A percentile compares a stretch with the other conserved stretches of the same genome.
phyloP scores from a whole-genome alignment of 2,888 invertebrate genomes.

The Lucinisca nassula region DNA sequence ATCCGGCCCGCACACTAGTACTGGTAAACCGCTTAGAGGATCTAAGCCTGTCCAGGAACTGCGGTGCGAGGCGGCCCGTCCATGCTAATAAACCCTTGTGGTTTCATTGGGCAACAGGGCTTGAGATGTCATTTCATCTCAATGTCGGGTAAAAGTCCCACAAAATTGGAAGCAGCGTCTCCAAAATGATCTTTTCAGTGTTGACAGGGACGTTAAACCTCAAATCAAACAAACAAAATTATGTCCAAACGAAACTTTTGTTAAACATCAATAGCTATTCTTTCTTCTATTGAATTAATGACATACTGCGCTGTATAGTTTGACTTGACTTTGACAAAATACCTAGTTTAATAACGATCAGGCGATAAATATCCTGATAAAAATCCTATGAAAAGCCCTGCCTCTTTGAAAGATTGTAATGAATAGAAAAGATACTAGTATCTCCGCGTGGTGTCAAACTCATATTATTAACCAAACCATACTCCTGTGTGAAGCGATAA shows the following conservation, averaged over 20 bases:
- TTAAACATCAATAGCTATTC: background rate
- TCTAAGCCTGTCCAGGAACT: too few species aligned
- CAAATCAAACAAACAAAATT: too few species aligned
- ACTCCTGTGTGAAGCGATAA: conserved; percentile 47
- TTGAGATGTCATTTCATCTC: too few species aligned
- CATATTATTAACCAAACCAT: conserved; percentile 37
- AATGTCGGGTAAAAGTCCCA: too few species aligned
- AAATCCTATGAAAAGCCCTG: conserved; percentile 25
- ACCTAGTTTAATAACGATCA: conserved; percentile 48
- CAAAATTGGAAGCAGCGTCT: too few species aligned
- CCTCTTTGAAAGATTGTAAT: conserved; percentile 31
- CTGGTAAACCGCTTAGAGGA: too few species aligned
- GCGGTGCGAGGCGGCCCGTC: too few species aligned
- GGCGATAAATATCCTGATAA: conserved; percentile 35
- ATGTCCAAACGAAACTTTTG: background rate
- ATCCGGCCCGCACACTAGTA: too few species aligned
- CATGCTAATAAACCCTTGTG: too few species aligned
- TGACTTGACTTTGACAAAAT: conserved; percentile 55
- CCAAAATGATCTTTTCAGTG: too few species aligned
- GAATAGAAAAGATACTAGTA: conserved; percentile 47
- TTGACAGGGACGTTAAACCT: too few species aligned
- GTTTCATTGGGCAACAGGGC: too few species aligned
- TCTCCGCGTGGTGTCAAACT: conserved; percentile 28
- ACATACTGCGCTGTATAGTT: background rate
- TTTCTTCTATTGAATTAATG: conserved; percentile 14